Evolutionary conservation across 2,797 vertebrate genomes (phyloP), one percentile per base, ranked within the genome.

Genomic region (Protonibea diacanthus): DNA sequence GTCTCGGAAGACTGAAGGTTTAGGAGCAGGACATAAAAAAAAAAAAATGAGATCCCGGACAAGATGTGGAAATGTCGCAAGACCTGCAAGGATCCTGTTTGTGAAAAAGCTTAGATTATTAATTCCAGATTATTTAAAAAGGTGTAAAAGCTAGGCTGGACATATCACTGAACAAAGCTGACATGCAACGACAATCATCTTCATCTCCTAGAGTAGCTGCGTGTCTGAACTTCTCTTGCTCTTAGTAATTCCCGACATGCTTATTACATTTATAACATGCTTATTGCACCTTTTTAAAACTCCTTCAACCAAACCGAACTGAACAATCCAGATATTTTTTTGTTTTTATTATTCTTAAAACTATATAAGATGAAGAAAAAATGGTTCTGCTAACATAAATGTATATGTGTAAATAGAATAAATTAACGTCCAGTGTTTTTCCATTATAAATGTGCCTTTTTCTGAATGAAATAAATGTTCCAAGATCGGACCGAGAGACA

Each of bases 331-430:
- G 55, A 73, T 33, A 33, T 60, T 45, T 38, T 80, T 60, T 45
- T 38, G 78, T 62, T 73, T 25, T 64, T 85, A 78, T 84, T 78
- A 80, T 68, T 82, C 44, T 74, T 79, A 81, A 76, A 85, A 74
- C 71, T 85, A 73, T 85, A 80, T 73, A 76, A 82, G 74, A 82
- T 38, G 51, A 78, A 76, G 51, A 58, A 72, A 38, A 48, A 64
- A 80, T 64, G 60, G 25, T 86, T 84, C 65, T 60, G 81, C 90
- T 93, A 91, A 93, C 90, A 92, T 85, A 70, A 90, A 91, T 47
- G 23, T 89, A 96, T 95, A 92, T 92, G 86, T 95, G 94, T 95
- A 95, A 86, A 95, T 95, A 95, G 91, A 93, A 79, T 94, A 95
- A 95, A 93, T 95, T 95, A 95, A 95, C 73, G 79, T 82, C 72